Percentiles rank a stretch among this genome's conserved stretches.
Conservation (phyloP, 2,888 invertebrate genomes). For the Apoderus coryli region DNA sequence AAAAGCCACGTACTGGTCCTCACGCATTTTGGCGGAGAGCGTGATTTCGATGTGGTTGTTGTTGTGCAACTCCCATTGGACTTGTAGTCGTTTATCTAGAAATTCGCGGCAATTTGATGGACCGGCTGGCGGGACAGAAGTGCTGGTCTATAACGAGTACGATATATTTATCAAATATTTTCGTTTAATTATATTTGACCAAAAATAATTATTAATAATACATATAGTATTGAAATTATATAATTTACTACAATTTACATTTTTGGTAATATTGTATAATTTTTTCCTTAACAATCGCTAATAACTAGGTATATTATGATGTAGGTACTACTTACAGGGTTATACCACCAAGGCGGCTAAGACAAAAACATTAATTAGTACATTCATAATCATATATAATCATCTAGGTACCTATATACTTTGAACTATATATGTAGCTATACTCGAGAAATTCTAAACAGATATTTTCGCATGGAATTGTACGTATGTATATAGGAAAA, state of each 20-base stretch:
- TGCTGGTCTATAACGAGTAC: slow-evolving; percentile 58
- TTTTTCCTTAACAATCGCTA: too few relatives aligned
- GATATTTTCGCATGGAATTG: too few relatives aligned
- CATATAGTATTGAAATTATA: slow-evolving; percentile 4
- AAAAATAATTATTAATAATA: slow-evolving; percentile 6
- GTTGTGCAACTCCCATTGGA: slow-evolving; percentile 75
- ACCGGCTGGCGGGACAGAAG: slow-evolving; percentile 46
- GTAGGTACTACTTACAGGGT: slow-evolving; percentile 70
- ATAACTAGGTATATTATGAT: too few relatives aligned
- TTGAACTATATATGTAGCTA: too few relatives aligned
- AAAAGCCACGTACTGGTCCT: slow-evolving; percentile 80
- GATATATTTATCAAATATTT: slow-evolving; percentile 3
- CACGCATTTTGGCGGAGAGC: slow-evolving; percentile 60
- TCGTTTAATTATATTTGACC: neutral
- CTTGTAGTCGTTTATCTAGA: slow-evolving; percentile 67
- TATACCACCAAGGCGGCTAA: slow-evolving; percentile 87
- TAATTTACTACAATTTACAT: slow-evolving; percentile 9
- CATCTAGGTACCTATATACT: too few relatives aligned
- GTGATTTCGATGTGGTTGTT: slow-evolving; percentile 64
- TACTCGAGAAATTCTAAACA: too few relatives aligned
- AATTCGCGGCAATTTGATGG: slow-evolving; percentile 73
- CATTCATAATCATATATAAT: too few relatives aligned
- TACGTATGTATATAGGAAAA: too few relatives aligned
- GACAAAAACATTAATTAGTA: slow-evolving; percentile 14
- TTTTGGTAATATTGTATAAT: too few relatives aligned